phyloP scores from a whole-genome alignment of 1,140 invertebrate species.

The Drosophila parabipectinata region DNA sequence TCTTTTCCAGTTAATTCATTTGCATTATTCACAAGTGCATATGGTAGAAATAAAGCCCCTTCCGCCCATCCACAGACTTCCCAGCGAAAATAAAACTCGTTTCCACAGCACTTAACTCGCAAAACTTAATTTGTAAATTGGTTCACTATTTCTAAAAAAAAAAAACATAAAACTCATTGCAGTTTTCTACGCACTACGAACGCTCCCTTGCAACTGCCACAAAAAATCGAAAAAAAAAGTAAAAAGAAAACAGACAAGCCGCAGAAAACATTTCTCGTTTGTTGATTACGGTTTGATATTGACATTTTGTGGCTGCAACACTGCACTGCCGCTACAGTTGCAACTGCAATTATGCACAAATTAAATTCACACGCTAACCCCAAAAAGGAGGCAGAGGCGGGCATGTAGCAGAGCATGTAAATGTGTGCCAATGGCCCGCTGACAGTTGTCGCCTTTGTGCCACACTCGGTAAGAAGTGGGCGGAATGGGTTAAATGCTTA shows the following conservation, averaged over 20 bases:
- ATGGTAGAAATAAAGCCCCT: not conserved
- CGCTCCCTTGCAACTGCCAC: not conserved
- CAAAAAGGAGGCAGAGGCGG: constrained; percentile 16
- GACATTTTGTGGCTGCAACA: constrained; percentile 63
- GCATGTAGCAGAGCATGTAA: constrained; percentile 27
- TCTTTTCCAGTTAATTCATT: constrained; percentile 6
- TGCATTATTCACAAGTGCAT: constrained; percentile 26
- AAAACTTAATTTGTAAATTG: constrained; percentile 76
- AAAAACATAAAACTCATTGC: constrained; percentile 1
- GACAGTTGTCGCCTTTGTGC: constrained; percentile 49
- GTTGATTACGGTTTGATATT: constrained; percentile 74
- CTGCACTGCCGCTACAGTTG: constrained; percentile 30
- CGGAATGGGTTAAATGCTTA: constrained; percentile 40
- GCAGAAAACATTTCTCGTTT: constrained; percentile 44
- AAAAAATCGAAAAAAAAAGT: constrained; percentile 37
- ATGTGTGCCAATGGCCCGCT: constrained; percentile 60
- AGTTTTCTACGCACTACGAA: constrained; percentile 5
- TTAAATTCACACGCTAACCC: constrained; percentile 74
- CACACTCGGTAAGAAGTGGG: constrained; percentile 16
- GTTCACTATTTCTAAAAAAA: constrained; percentile 45
- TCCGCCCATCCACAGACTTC: too few relatives aligned
- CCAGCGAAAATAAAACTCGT: constrained; percentile 34
- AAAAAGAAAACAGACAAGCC: constrained; percentile 42
- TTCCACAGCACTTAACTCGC: constrained; percentile 39
- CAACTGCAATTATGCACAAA: constrained; percentile 74